Conservation (phyloP, 2,113 vertebrate genomes). For the Hydrochoerus hydrochaeris region DNA sequence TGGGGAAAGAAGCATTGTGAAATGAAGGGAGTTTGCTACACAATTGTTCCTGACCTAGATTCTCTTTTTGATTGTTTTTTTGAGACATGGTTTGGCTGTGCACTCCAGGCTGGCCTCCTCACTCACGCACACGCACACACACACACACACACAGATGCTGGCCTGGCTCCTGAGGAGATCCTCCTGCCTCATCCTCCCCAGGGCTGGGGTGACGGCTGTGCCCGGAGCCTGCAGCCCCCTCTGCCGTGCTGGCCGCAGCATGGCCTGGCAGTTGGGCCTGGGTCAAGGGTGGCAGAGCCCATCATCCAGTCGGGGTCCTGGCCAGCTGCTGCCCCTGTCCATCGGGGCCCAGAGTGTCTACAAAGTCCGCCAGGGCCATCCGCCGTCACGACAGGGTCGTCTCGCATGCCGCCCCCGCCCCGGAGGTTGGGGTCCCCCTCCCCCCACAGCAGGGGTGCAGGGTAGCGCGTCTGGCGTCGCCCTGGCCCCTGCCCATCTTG, state of each 20-base stretch:
- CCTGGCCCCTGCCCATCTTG: too few species aligned
- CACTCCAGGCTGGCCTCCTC: background rate
- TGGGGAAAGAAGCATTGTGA: conserved; percentile 3
- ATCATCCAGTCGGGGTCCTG: conserved; percentile 49
- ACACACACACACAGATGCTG: background rate
- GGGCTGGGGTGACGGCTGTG: background rate
- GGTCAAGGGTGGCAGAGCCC: conserved; percentile 32
- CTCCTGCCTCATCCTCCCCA: background rate
- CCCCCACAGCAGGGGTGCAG: too few species aligned
- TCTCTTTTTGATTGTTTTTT: background rate
- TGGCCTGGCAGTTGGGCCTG: too few species aligned
- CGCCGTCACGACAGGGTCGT: too few species aligned
- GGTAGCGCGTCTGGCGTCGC: too few species aligned
- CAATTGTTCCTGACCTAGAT: background rate
- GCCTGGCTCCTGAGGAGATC: background rate
- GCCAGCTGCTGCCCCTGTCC: conserved; percentile 61
- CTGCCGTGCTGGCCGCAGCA: background rate
- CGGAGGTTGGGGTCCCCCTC: too few species aligned
- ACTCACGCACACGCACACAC: background rate
- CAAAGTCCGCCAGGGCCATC: too few species aligned
- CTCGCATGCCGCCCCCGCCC: too few species aligned
- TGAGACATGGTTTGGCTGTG: background rate
- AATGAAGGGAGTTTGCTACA: background rate
- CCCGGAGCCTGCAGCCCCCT: background rate
- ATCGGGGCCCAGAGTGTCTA: background rate